These are phyloP conservation scores for Cheilosia grossa DNA, from an alignment of 2,888 invertebrate species.

Conservation along the genomic window DNA sequence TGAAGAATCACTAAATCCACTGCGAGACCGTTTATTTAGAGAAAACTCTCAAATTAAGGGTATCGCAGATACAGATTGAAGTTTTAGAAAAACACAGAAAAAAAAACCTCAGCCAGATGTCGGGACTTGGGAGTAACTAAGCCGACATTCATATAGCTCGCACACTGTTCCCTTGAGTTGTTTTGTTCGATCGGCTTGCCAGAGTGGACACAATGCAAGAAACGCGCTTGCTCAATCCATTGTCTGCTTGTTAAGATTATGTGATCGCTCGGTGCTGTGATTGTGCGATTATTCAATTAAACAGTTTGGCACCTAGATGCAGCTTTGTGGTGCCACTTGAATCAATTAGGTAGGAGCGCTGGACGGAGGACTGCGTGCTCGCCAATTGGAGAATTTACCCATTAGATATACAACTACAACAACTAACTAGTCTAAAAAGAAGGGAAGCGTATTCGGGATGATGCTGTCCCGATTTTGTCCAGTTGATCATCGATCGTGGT, in stretches of 20 bases:
- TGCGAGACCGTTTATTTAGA: conserved; percentile 53
- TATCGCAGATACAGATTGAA: conserved; percentile 50
- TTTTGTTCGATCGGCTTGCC: background rate
- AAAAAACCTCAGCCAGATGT: conserved; percentile 20
- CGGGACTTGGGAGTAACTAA: background rate
- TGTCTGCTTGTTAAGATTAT: conserved; percentile 59
- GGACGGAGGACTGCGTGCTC: conserved; percentile 14
- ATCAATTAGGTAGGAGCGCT: conserved; percentile 40
- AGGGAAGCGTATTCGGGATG: conserved; percentile 25
- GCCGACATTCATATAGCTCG: conserved; percentile 34
- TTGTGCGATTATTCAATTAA: conserved; percentile 71
- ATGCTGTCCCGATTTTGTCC: conserved; percentile 20
- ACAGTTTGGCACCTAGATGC: conserved; percentile 63
- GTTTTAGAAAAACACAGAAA: conserved; percentile 1
- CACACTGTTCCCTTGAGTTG: conserved; percentile 19
- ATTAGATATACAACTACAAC: conserved; percentile 12
- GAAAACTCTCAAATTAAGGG: conserved; percentile 51
- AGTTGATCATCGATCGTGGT: conserved; percentile 52
- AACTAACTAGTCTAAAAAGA: conserved; percentile 26
- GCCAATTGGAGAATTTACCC: conserved; percentile 49
- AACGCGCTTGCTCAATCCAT: conserved; percentile 50
- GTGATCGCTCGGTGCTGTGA: conserved; percentile 16
- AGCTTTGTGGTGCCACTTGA: conserved; percentile 59
- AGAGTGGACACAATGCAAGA: conserved; percentile 13
- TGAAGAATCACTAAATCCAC: conserved; percentile 63